Base-by-base conservation (phyloP, 2,113 vertebrate genomes). In the Vidua chalybeata region DNA sequence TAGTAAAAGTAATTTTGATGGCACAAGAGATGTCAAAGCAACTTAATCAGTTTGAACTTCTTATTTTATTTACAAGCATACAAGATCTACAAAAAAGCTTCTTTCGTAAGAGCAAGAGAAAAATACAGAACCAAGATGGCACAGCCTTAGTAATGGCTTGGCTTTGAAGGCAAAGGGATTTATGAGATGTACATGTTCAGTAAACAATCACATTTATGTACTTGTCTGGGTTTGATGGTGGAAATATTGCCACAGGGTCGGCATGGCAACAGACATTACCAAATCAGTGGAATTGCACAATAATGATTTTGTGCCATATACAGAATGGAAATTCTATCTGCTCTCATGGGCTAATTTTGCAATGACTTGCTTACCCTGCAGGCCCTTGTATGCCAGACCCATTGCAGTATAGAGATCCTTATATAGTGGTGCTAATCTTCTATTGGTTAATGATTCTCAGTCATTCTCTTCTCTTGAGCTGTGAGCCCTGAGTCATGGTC, bases 281-380 rank as follows among this genome's bases (percentile, higher is more conserved):
- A 84, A 90, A 89, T 72, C 14, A 61, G 27, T 72, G 67, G 76
- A 80, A 88, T 93, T 95, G 61, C 92, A 81, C 83, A 93, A 81
- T 27, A 54, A 54, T 26, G 43, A 46, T 69, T 73, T 83, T 77
- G 63, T 80, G 63, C 85, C 88, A 62, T 16, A 35, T 41, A 26
- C 20, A 64, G 41, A 67, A 59, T 74, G 59, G 63, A 73, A 73
- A 85, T 21, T 41, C 18, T 68, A 31, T 43, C 46, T 89, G 12
- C 8, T 52, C 31, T 73, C 61, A 30, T 27, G 41, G 58, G 41
- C 12, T 58, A 24, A 30, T 39, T 88, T 69, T 90, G 85, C 72
- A 92, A 83, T 49, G 67, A 74, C 88, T 90, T 92, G 71, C 46
- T 46, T 69, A 30, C 13, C 31, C 71, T 80, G 46, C 79, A 92